Evolutionary conservation across 2,113 vertebrate genomes (phyloP).

Genomic region (Actenoides hombroni): DNA sequence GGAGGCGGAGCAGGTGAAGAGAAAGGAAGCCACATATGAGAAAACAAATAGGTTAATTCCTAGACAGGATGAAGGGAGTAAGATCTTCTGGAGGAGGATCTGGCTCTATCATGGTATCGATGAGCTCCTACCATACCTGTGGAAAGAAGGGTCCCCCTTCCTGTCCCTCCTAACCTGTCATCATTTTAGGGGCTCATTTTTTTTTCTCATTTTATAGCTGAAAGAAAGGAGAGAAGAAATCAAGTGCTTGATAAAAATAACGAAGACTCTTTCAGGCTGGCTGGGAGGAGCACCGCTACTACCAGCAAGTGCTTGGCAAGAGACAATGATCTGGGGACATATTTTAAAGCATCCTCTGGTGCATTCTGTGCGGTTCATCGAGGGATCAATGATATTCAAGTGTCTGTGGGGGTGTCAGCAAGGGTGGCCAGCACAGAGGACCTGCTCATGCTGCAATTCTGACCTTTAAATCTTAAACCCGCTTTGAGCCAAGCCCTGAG

Average conservation of each 20-base stretch:
- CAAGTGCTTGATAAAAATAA: background rate
- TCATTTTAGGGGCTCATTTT: background rate
- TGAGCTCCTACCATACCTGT: background rate
- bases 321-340: background rate
- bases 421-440: background rate
- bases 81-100: background rate
- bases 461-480: background rate
- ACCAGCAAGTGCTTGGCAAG: background rate
- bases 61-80: background rate
- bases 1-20: background rate
- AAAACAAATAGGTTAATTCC: background rate
- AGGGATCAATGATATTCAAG: background rate
- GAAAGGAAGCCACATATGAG: background rate
- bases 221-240: background rate
- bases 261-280: background rate
- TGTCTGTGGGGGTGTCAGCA: background rate
- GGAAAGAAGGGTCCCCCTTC: background rate
- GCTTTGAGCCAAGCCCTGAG: background rate
- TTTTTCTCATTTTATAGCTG: background rate
- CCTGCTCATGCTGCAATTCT: background rate
- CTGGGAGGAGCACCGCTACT: background rate
- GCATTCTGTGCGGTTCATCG: background rate
- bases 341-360: background rate
- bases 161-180: background rate
- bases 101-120: rapidly evolving